Base-by-base conservation (phyloP, 2,797 vertebrate genomes). In the Diplodus puntazzo region DNA sequence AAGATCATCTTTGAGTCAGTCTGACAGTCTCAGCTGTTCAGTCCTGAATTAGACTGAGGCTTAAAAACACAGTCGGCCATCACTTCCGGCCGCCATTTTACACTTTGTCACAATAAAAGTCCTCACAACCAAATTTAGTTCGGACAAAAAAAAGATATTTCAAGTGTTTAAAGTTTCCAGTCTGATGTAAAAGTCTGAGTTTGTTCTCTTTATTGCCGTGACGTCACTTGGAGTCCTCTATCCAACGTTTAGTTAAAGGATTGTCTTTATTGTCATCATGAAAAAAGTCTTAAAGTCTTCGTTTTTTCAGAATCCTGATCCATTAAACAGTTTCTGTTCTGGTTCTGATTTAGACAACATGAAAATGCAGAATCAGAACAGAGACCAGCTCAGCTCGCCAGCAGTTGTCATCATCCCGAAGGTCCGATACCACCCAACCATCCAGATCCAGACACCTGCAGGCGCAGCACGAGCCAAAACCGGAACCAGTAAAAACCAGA, bases 381-480 rank as follows among this genome's bases (percentile, higher is more conserved):
- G 5, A 9, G 5, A 61, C 3, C 20, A 27, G 30, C 12, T 25
- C 12, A n/a, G 11, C 12, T 55, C 53, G 5, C 7, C 11, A 25
- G 27, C 53, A 34, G n/a, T 23, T 42, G n/a, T 34, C 30, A 0
- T 82, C 14, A 57, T 88, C 8, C 84, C 88, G 0, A 59, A 74
- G 30, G 79, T 88, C 50, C 45, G 77, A 3, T 93, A 92, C 53
- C 92, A 91, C 54, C 89, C 88, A 1, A 78, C 61, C 64, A 90
- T 91, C 68, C 66, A 75, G 54, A 64, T n/a, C 6, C 55, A 55
- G 43, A 25, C 11, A 0, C 0, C 73, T 5, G 61, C 11, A 54
- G 30, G 23, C 0, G 25, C 27, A 43, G 20, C 21, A 21, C n/a
- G 0, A 21, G 27, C 57, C 11, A 60, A 21, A 80, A 45, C 58